Evolutionary conservation across 2,797 vertebrate species (phyloP).

Genomic region (Acestrorhynchus altus): DNA sequence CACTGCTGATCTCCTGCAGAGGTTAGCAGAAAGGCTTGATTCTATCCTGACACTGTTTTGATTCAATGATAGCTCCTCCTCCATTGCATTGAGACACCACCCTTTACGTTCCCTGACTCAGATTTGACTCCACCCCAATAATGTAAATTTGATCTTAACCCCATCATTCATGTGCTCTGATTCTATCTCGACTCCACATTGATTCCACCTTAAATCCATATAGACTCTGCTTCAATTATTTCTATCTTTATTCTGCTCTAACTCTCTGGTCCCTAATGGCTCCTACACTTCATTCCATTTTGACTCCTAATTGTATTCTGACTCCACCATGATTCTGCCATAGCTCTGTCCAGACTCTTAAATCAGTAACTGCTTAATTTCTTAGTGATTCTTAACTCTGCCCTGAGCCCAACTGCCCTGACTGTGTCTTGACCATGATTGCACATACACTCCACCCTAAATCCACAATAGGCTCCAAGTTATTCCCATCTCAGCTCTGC

Average conservation of each 20-base stretch:
- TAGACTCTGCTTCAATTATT: not conserved
- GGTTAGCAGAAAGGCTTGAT: not conserved
- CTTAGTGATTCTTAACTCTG: no score
- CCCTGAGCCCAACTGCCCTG: no score
- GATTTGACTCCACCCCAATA: not conserved
- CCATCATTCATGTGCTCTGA: not conserved
- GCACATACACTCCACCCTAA: not conserved
- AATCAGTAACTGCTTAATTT: no score
- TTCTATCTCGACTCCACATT: not conserved
- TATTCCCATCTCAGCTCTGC: no score
- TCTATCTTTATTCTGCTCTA: not conserved
- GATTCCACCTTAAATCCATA: not conserved
- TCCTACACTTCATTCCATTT: no score
- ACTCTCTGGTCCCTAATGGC: not conserved
- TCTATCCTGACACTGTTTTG: not conserved
- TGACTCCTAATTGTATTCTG: no score
- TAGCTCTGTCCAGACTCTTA: no score
- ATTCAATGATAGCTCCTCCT: not conserved
- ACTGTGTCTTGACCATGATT: not conserved
- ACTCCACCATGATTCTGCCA: no score
- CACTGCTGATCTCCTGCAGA: not conserved
- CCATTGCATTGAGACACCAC: not conserved
- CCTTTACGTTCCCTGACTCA: no score
- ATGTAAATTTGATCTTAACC: no score
- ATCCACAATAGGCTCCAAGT: no score